Base-by-base conservation (phyloP, 1,140 invertebrate genomes). In the Aphis craccivora region DNA sequence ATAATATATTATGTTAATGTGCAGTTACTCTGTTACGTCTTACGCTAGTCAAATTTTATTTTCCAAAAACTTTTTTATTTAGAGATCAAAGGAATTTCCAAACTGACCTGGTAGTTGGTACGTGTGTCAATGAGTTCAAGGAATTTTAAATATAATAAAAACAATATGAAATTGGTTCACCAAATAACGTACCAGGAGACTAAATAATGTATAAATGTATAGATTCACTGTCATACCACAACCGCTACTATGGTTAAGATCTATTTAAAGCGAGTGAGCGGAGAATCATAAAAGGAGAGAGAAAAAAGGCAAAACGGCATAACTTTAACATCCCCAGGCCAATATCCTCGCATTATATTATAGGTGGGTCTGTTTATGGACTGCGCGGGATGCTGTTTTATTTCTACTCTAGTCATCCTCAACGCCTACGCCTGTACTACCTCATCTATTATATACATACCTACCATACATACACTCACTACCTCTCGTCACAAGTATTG, bases 311-410 rank as follows among this genome's bases (percentile, higher is more conserved):
- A 83, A 83, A 93, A 93, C 23, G 67, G 76, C 81, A 86, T 93
- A 93, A 93, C 91, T 93, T 93, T 93, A 86, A 93, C 91, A 86
- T 40, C 91, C 91, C 91, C 35, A 55, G 48, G 91, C 81, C 91
- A 92, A 92, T 92, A 84, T 93, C 81, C 81, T 40, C 43, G 48
- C 91, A 20, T 93, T 53, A 53, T 40, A 86, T 40, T 93, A 93
- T 53, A 55, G 81, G 81, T 48, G 90, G 30, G 30, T 7, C 60
- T 53, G 91, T 81, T 83, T 92, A 92, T 83, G 90, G 90, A 83
- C 40, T 76, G 43, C 22, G 30, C 43, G 90, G 90, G 45, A 51
- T 93, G 48, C 76, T 93, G 48, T 93, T 93, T 93, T 84, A 93
- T 93, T 92, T 93, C 81, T 22, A 48, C 90, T n/a, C 14, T 43